Evolutionary conservation across 2,888 invertebrate genomes (phyloP), one percentile per base, ranked within the genome.

Genomic region (Drosophila quasianomalipes): DNA sequence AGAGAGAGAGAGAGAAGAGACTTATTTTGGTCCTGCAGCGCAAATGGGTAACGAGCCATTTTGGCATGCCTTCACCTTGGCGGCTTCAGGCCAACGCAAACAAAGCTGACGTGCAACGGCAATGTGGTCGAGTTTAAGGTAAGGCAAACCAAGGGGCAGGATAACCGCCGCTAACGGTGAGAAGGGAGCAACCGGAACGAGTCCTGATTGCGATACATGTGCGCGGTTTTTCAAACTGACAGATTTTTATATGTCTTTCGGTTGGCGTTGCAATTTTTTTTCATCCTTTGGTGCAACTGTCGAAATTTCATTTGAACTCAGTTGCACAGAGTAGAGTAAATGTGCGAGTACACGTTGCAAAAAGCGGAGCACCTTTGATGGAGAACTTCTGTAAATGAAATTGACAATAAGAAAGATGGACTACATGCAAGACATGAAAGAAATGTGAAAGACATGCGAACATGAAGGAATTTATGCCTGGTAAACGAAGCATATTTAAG

Each of bases 181-280:
- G 58, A 35, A 64, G 30, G 9, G 31, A 9, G 66, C 68, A 69
- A 59, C 61, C 71, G 72, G 65, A 85, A 68, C 74, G 82, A 74
- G 54, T 70, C 74, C 77, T 79, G 84, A 83, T 83, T 86, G 82
- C 86, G 72, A 86, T 87, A 85, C 80, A 85, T 88, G 78, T 70
- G 78, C 81, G 88, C 85, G 85, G 88, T 88, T 88, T 83, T 83
- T 69, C 80, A 78, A 85, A 85, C 85, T 88, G 89, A 85, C 85
- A 85, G 89, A 88, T 88, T 85, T 88, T 88, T 87, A 83, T 81
- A 78, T 85, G 81, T 83, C 82, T 81, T 83, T 80, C 76, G 81
- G 70, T 72, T 83, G 81, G 65, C 68, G 60, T 64, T 73, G 73
- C 73, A 70, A 72, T 81, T 83, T 70, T 74, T 71, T 68, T 65